These are phyloP conservation scores for Tringa solitaria DNA, from an alignment of 2,113 vertebrate genomes.

Conservation along the genomic window DNA sequence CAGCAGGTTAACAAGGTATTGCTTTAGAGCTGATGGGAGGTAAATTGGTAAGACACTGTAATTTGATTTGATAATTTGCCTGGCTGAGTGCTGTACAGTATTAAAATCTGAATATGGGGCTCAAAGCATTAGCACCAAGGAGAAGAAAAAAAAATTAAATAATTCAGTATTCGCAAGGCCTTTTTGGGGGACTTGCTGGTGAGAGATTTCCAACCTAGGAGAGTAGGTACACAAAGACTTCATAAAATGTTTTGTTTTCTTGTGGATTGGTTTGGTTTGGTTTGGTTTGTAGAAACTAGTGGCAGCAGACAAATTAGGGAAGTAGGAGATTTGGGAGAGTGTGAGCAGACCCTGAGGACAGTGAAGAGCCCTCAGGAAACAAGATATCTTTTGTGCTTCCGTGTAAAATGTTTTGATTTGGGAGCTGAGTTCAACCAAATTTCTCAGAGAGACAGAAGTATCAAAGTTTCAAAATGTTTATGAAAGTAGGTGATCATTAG, in stretches of 20 bases:
- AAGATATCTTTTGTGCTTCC: neutral
- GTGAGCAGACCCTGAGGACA: neutral
- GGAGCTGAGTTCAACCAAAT: neutral
- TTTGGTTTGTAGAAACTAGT: neutral
- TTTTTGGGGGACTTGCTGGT: neutral
- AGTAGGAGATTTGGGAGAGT: neutral
- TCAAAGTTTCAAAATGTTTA: neutral
- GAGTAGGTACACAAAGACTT: neutral
- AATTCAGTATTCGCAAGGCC: neutral
- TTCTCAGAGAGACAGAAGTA: neutral
- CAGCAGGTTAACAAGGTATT: constrained; percentile 17
- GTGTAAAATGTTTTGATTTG: neutral
- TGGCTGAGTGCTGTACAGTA: neutral
- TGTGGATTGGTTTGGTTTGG: neutral
- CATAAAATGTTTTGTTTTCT: neutral
- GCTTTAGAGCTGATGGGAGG: constrained; percentile 28
- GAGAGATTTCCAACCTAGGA: neutral
- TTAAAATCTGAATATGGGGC: neutral
- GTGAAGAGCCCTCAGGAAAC: neutral
- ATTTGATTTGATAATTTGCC: constrained; percentile 24
- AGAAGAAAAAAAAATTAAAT: neutral
- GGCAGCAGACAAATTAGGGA: neutral
- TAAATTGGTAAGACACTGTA: constrained; percentile 10
- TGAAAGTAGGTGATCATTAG: neutral
- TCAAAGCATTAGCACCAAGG: neutral